Evolutionary conservation across 2,797 vertebrate species (phyloP), one percentile per base, ranked within the genome.

Genomic region (Bovichtus diacanthus): DNA sequence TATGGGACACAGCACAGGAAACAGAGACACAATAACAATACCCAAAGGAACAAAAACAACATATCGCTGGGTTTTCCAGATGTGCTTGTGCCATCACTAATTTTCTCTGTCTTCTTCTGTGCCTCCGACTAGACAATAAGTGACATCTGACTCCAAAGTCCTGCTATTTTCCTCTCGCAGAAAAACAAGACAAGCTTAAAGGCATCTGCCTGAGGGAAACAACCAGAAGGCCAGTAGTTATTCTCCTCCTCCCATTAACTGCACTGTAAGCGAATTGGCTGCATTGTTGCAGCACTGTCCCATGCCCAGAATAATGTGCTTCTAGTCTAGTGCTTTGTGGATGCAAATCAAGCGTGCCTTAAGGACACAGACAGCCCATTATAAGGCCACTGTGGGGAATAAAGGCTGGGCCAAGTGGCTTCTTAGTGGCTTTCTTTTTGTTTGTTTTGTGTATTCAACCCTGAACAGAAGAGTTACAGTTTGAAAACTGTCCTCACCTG

Each of bases 311-410:
- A 83, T 88, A 84, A 87, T 80, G 83, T 43, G 84, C 88, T 84
- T 58, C 58, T 19, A 58, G 69, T 83, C 76, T 46, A 9, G 12
- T 38, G 74, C 84, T 90, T 85, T 90, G 84, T 70, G 68, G 86
- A 91, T 83, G 87, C 86, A 91, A 91, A 90, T 87, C 79, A 79
- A 86, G 85, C 51, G n/a, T 59, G 81, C 82, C 87, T 84, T 68
- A n/a, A 88, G 89, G 90, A 84, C 85, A 87, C 87, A 91, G 87
- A 84, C 83, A 6, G 81, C 75, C 88, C 62, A 82, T 91, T 92
- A 91, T 86, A 69, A 86, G 15, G 87, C 49, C 76, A 78, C 84
- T 70, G 77, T 63, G 64, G 83, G 73, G 77, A 74, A 82, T 69
- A 85, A 89, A 90, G 78, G 62, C 46, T 0, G 19, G 29, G 76